Percentiles rank a stretch among this genome's conserved stretches.
Evolutionary conservation across 1,140 invertebrate genomes (phyloP).

Genomic region (Octopus sinensis): DNA sequence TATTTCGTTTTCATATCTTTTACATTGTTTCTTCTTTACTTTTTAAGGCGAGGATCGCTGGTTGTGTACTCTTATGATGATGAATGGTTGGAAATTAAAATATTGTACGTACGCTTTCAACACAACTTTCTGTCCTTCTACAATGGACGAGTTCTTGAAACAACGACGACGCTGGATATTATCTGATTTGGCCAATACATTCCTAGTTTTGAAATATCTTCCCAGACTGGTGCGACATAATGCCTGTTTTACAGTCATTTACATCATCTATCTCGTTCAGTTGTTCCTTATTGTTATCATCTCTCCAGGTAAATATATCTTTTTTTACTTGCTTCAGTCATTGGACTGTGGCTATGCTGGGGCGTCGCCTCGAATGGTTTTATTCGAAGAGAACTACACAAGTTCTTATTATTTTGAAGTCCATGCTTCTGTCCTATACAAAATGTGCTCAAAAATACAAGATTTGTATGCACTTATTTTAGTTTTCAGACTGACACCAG

Average conservation of each 20-base stretch:
- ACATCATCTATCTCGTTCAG: constrained; percentile 55
- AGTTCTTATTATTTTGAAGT: constrained; percentile 19
- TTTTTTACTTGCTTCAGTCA: constrained; percentile 17
- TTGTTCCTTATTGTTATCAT: constrained; percentile 38
- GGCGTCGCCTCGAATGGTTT: too few species aligned
- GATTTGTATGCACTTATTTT: too few species aligned
- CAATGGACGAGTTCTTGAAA: constrained; percentile 35
- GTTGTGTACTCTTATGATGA: constrained; percentile 40
- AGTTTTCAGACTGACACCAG: too few species aligned
- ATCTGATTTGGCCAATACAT: constrained; percentile 64
- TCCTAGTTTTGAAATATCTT: constrained; percentile 62
- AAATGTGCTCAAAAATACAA: too few species aligned
- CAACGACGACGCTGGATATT: constrained; percentile 15
- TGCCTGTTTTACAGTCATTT: constrained; percentile 63
- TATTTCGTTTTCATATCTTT: too few species aligned
- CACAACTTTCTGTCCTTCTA: constrained; percentile 35
- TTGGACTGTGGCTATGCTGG: too few species aligned
- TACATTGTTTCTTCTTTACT: too few species aligned
- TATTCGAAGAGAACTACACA: constrained; percentile 18
- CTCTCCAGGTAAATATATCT: constrained; percentile 30
- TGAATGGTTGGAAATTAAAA: constrained; percentile 32
- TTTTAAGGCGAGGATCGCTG: constrained; percentile 33
- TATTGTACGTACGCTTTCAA: constrained; percentile 34
- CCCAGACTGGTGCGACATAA: constrained; percentile 61
- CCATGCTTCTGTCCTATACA: not conserved